Conservation (phyloP, 2,797 vertebrate genomes). For the Falco columbarius region DNA sequence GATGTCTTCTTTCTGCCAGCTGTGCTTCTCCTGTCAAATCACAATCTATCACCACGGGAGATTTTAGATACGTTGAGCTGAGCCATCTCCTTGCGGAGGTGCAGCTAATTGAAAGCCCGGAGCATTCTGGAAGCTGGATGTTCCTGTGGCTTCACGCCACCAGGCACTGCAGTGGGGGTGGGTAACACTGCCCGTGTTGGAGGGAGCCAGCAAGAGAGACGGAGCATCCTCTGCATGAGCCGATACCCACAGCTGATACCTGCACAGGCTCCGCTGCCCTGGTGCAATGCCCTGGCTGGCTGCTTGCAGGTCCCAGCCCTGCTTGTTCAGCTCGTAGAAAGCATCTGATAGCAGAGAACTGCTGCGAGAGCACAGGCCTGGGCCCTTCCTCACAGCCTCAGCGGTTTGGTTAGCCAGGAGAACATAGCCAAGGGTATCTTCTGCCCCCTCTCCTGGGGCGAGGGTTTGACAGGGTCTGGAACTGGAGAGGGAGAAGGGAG, state of each 20-base stretch:
- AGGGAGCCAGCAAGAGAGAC: neutral
- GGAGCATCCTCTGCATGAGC: neutral
- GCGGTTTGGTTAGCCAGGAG: neutral
- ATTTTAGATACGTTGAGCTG: neutral
- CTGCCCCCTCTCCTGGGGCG: neutral
- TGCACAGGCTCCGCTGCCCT: rapidly evolving
- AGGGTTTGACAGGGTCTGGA: neutral
- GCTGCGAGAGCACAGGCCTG: neutral
- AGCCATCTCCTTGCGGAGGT: neutral
- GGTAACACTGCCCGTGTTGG: neutral
- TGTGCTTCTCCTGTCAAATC: neutral
- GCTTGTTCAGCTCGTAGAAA: neutral
- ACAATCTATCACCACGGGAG: neutral
- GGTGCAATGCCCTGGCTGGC: neutral
- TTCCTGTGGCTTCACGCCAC: neutral
- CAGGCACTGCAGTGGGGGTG: neutral
- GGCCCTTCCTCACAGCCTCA: neutral
- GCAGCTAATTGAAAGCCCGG: neutral
- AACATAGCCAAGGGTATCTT: neutral
- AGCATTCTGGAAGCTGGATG: neutral
- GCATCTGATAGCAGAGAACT: neutral
- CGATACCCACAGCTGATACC: neutral
- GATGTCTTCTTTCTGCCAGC: neutral
- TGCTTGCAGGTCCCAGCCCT: neutral
- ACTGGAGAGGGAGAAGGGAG: neutral